phyloP scores from a whole-genome alignment of 1,140 invertebrate genomes.

The Sitodiplosis mosellana region DNA sequence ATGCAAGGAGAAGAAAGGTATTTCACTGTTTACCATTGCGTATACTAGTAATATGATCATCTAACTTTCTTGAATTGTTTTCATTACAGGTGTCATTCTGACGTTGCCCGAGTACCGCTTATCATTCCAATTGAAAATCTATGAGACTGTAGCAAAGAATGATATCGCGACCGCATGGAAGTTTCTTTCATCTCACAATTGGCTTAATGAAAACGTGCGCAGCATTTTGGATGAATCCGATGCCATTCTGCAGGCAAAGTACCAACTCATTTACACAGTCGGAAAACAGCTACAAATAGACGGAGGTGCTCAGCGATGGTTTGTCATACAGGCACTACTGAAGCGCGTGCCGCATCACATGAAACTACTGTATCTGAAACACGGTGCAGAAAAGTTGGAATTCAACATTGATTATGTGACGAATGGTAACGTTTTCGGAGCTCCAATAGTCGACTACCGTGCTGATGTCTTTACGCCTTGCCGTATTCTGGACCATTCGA shows the following conservation, averaged over 20 bases:
- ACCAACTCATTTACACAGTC: background rate
- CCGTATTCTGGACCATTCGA: background rate
- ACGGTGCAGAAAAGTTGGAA: background rate
- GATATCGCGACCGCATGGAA: background rate
- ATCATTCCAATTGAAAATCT: background rate
- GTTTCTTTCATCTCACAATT: background rate
- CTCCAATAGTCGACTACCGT: background rate
- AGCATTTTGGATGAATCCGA: background rate
- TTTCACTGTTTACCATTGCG: background rate
- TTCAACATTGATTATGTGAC: background rate
- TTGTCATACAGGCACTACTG: background rate
- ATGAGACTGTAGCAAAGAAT: background rate
- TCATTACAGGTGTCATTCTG: background rate
- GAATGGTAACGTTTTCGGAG: background rate
- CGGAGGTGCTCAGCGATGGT: background rate
- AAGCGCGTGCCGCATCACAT: background rate
- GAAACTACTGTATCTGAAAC: background rate
- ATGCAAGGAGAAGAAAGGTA: background rate
- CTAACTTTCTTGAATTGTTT: background rate
- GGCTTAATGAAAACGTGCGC: background rate
- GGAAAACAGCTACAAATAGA: background rate
- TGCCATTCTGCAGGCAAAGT: background rate
- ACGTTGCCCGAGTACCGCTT: background rate
- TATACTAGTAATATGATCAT: too few species aligned
- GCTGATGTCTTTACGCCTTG: background rate